phyloP scores from a whole-genome alignment of 2,888 invertebrate genomes.

The Cryptocephalus primarius region DNA sequence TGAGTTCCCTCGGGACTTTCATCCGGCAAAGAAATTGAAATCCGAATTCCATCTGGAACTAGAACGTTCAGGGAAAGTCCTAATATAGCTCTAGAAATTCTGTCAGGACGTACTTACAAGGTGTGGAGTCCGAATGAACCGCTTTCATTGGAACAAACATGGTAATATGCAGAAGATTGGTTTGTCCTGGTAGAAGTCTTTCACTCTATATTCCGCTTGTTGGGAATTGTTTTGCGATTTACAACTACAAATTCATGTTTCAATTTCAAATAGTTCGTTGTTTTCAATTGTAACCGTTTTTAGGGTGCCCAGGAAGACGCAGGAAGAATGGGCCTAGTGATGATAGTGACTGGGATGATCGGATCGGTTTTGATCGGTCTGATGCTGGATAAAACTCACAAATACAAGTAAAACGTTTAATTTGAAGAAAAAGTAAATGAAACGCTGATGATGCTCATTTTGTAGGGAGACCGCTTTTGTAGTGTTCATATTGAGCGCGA shows the following conservation, averaged over 20 bases:
- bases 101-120: too few species aligned
- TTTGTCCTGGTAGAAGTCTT: too few species aligned
- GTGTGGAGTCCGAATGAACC: too few species aligned
- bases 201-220: too few species aligned
- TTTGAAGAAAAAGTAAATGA: background rate
- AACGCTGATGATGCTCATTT: background rate
- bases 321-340: slow-evolving; percentile 79
- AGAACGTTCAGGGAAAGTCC: slow-evolving; percentile 31
- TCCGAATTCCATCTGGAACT: background rate
- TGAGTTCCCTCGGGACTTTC: slow-evolving; percentile 26
- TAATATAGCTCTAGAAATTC: too few species aligned
- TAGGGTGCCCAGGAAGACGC: slow-evolving; percentile 59
- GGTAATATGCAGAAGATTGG: too few species aligned
- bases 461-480: slow-evolving; percentile 20
- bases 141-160: too few species aligned
- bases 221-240: too few species aligned
- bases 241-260: too few species aligned
- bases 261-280: too few species aligned
- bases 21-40: background rate
- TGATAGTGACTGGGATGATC: slow-evolving; percentile 84
- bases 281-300: slow-evolving; percentile 4
- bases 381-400: slow-evolving; percentile 83
- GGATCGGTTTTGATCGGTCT: slow-evolving; percentile 87
- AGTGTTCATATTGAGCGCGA: slow-evolving; percentile 15
- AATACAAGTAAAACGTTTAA: slow-evolving; percentile 60